Evolutionary conservation across 2,888 invertebrate genomes (phyloP).

Genomic region (Nymphalis urticae): DNA sequence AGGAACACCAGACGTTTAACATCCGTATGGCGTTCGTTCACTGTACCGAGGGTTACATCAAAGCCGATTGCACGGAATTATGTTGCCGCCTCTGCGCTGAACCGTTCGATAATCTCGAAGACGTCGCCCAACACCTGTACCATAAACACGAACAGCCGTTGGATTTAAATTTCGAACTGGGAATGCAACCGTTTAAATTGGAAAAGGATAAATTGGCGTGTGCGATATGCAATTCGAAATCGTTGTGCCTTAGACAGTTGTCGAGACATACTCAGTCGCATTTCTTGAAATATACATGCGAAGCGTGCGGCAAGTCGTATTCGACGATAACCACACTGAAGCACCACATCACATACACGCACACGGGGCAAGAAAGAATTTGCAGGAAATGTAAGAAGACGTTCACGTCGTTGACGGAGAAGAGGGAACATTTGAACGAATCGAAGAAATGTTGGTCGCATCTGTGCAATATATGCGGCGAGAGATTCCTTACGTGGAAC

Average conservation of each 20-base stretch:
- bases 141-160: constrained; percentile 56
- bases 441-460: constrained; percentile 65
- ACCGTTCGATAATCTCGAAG: constrained; percentile 51
- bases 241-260: constrained; percentile 59
- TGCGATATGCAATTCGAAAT: constrained; percentile 60
- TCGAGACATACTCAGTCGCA: constrained; percentile 69
- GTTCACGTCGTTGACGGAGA: constrained; percentile 57
- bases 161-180: constrained; percentile 53
- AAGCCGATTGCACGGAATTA: constrained; percentile 67
- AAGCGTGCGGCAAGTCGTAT: constrained; percentile 70
- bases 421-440: constrained; percentile 56
- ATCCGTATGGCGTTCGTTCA: constrained; percentile 63
- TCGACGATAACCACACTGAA: constrained; percentile 61
- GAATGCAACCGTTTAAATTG: constrained; percentile 66
- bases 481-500: constrained; percentile 61
- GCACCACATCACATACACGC: constrained; percentile 61
- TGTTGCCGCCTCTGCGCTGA: constrained; percentile 62
- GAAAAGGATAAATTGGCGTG: constrained; percentile 59
- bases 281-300: constrained; percentile 67
- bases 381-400: constrained; percentile 67
- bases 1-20: constrained; percentile 62
- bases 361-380: constrained; percentile 56
- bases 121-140: constrained; percentile 60
- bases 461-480: constrained; percentile 62
- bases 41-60: constrained; percentile 64